Conservation (phyloP, 2,888 invertebrate genomes). For the Stenotaenia linearis region DNA sequence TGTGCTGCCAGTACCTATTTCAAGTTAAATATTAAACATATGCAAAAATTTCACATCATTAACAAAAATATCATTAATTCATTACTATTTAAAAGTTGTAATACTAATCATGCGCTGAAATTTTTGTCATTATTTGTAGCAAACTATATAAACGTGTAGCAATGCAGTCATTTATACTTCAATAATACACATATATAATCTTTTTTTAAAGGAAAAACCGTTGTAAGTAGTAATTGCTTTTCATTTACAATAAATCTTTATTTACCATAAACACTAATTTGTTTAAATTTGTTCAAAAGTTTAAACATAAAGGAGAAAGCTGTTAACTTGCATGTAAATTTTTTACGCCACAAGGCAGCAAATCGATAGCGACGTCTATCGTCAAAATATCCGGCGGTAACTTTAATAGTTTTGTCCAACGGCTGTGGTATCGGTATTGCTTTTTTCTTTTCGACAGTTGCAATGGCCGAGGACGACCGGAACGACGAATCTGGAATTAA, state of each 20-base stretch:
- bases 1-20: neutral
- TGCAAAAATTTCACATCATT: neutral
- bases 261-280: neutral
- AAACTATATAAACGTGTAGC: neutral
- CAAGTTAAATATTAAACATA: neutral
- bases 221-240: neutral
- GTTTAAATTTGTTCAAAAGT: too few species aligned
- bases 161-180: neutral
- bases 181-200: neutral
- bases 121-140: neutral
- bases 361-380: neutral
- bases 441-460: neutral
- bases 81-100: slow-evolving; percentile 2
- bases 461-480: neutral
- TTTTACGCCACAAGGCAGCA: too few species aligned
- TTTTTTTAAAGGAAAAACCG: neutral
- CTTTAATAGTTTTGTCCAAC: neutral
- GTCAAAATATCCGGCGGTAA: neutral
- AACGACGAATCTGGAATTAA: neutral
- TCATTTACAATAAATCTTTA: neutral
- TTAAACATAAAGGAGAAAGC: too few species aligned
- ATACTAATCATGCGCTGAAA: slow-evolving; percentile 4
- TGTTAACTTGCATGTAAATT: neutral
- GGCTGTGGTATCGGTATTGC: too few species aligned
- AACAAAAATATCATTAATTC: neutral